Evolutionary conservation across 1,140 invertebrate species (phyloP).

Genomic region (Lerema accius): DNA sequence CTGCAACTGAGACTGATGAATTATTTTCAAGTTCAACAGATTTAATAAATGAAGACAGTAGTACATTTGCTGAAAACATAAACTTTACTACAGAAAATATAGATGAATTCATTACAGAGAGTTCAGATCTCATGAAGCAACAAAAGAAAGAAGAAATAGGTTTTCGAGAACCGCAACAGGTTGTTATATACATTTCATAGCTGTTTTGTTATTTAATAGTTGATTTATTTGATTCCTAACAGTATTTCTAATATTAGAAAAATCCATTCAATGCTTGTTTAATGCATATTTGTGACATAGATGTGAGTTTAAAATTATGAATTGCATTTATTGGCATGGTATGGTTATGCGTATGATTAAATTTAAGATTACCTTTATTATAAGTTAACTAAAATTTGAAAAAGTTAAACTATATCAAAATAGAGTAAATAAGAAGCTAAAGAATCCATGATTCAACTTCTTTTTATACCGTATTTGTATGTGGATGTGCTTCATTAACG

Average conservation of each 20-base stretch:
- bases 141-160: conserved; percentile 6
- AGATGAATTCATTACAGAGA: conserved; percentile 1
- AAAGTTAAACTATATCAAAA: background rate
- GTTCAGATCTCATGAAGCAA: conserved; percentile 16
- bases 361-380: background rate
- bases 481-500: background rate
- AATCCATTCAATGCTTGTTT: background rate
- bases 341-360: background rate
- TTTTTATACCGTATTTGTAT: background rate
- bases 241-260: background rate
- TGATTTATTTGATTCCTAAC: background rate
- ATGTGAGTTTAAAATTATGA: background rate
- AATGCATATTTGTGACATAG: background rate
- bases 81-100: conserved; percentile 13
- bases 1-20: background rate
- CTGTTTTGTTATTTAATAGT: conserved; percentile 8
- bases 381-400: background rate
- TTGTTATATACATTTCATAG: conserved; percentile 36
- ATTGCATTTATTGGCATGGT: background rate
- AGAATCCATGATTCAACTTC: background rate
- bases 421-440: background rate
- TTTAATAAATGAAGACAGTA: background rate
- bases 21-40: conserved; percentile 6
- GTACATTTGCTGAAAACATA: conserved; percentile 9
- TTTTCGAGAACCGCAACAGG: conserved; percentile 26